These are phyloP conservation scores for Phyllotreta striolata DNA, from an alignment of 2,888 invertebrate genomes.

Conservation along the genomic window DNA sequence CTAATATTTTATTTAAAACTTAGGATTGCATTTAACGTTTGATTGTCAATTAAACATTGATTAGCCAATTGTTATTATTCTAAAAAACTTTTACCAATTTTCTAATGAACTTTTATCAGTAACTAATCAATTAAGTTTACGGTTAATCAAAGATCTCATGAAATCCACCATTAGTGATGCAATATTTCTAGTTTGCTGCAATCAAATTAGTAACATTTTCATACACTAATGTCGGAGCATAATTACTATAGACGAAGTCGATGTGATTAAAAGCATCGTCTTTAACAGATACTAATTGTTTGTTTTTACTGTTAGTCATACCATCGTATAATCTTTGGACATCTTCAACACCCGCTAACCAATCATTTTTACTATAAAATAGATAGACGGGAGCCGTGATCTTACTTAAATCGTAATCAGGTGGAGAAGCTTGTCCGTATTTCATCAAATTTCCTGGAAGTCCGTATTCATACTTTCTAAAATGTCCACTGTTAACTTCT, in stretches of 20 bases:
- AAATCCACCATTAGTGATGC: no score
- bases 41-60: no score
- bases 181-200: no score
- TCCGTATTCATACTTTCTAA: slow-evolving; percentile 67
- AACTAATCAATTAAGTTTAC: no score
- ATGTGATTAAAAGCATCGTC: slow-evolving; percentile 53
- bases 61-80: no score
- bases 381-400: slow-evolving; percentile 60
- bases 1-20: no score
- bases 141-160: no score
- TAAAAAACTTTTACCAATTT: no score
- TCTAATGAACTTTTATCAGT: no score
- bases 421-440: slow-evolving; percentile 58
- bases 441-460: slow-evolving; percentile 41
- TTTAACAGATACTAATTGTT: slow-evolving; percentile 44
- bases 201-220: slow-evolving; percentile 49
- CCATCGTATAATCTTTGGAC: slow-evolving; percentile 52
- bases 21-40: no score
- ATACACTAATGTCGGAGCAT: slow-evolving; percentile 52
- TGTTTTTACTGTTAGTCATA: slow-evolving; percentile 47
- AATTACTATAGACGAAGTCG: slow-evolving; percentile 45
- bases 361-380: slow-evolving; percentile 63
- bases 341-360: slow-evolving; percentile 58
- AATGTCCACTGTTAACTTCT: slow-evolving; percentile 58
- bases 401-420: slow-evolving; percentile 58